These are phyloP conservation scores for Nettapus auritus DNA, from an alignment of 2,113 vertebrate species.

Conservation along the genomic window DNA sequence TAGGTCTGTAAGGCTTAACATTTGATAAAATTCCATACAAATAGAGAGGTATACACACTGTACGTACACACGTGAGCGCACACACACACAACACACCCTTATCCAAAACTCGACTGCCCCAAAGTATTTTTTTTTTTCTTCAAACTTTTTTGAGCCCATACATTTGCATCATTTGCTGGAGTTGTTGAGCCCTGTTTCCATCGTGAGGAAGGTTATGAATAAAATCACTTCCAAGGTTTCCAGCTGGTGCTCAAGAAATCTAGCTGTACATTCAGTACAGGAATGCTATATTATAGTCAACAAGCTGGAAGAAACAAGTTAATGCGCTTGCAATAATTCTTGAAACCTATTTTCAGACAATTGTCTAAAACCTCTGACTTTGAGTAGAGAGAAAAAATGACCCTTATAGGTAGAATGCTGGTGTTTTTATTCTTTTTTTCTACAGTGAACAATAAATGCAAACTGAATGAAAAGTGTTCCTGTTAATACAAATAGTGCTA, in stretches of 20 bases:
- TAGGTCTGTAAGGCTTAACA: background rate
- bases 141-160: background rate
- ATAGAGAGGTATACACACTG: background rate
- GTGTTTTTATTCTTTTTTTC: background rate
- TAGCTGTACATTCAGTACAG: background rate
- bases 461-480: background rate
- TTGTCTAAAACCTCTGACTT: background rate
- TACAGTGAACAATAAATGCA: background rate
- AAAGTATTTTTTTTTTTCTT: background rate
- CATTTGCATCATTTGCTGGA: background rate
- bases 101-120: background rate
- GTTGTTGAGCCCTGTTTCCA: background rate
- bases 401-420: background rate
- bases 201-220: background rate
- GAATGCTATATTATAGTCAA: background rate
- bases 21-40: background rate
- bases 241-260: background rate
- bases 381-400: background rate
- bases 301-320: background rate
- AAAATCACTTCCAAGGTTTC: background rate
- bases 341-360: background rate
- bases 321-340: background rate
- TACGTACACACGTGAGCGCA: background rate
- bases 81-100: background rate
- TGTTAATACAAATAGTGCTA: background rate